phyloP scores from a whole-genome alignment of 2,888 invertebrate genomes.

The Phania funesta region DNA sequence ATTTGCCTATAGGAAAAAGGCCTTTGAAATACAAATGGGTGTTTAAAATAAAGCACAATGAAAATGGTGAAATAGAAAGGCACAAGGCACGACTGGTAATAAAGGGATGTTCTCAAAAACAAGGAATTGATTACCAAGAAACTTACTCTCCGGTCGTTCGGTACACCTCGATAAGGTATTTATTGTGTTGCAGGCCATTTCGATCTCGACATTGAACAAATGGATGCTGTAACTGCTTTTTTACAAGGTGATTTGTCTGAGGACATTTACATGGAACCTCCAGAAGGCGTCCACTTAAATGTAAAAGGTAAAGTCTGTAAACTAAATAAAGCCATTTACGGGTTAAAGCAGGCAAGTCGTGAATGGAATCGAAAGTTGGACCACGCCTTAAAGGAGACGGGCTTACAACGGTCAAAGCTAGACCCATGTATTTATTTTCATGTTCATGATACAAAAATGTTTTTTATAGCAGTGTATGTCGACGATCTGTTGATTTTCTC shows the following conservation, averaged over 20 bases:
- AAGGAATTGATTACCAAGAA: neutral
- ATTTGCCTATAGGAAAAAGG: neutral
- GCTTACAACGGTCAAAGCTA: neutral
- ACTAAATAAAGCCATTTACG: conserved; percentile 7
- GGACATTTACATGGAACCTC: neutral
- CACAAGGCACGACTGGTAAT: neutral
- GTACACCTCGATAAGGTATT: conserved; percentile 9
- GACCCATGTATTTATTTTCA: conserved; percentile 40
- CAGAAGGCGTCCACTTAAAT: neutral
- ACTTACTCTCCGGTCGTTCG: conserved; percentile 3
- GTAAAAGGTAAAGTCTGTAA: neutral
- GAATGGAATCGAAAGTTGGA: neutral
- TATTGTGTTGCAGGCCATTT: neutral
- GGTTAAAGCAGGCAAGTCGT: conserved; percentile 4
- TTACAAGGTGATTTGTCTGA: conserved; percentile 19
- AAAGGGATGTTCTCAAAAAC: neutral
- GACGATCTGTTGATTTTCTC: conserved; percentile 49
- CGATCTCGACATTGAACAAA: conserved; percentile 14
- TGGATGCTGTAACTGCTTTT: conserved; percentile 32
- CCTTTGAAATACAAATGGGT: neutral
- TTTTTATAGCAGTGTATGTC: conserved; percentile 43
- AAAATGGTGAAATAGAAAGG: neutral
- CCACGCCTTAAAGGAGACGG: neutral
- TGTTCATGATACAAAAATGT: conserved; percentile 12
- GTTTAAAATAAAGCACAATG: neutral